phyloP scores from a whole-genome alignment of 2,113 vertebrate genomes.

The Limnothrissa miodon region DNA sequence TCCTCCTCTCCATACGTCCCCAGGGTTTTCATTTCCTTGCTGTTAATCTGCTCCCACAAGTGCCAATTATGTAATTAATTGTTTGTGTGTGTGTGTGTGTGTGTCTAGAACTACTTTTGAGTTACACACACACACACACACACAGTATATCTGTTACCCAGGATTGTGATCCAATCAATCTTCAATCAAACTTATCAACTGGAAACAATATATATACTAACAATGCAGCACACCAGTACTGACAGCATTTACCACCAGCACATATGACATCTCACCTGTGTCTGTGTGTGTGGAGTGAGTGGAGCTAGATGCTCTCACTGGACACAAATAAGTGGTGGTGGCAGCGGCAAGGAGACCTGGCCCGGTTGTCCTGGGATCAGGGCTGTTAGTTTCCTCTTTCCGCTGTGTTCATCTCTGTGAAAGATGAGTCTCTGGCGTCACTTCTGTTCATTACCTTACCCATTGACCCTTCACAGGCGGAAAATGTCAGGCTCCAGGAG shows the following conservation, averaged over 20 bases:
- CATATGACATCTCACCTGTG: background rate
- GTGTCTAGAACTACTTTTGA: too few species aligned
- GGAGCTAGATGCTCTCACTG: background rate
- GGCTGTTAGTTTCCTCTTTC: background rate
- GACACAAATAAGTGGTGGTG: background rate
- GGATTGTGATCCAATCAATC: background rate
- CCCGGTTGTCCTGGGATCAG: background rate
- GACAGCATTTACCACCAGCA: background rate
- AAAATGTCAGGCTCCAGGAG: constrained; percentile 38
- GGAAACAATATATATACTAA: background rate
- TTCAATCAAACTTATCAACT: background rate
- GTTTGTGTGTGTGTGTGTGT: background rate
- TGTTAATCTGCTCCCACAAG: background rate
- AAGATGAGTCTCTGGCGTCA: constrained; percentile 34
- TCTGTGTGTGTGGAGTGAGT: background rate
- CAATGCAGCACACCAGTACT: background rate
- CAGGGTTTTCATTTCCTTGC: background rate
- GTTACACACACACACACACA: too few species aligned
- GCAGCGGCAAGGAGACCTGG: background rate
- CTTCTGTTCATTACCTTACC: constrained; percentile 39
- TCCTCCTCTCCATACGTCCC: background rate
- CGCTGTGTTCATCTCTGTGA: constrained; percentile 7
- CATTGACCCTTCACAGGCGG: constrained; percentile 22
- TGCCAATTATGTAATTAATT: background rate
- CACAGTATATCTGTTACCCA: background rate